Percentiles rank a stretch among this genome's conserved stretches.
These are phyloP conservation scores for Tineola bisselliella DNA, from an alignment of 2,888 invertebrate genomes.

Conservation along the genomic window DNA sequence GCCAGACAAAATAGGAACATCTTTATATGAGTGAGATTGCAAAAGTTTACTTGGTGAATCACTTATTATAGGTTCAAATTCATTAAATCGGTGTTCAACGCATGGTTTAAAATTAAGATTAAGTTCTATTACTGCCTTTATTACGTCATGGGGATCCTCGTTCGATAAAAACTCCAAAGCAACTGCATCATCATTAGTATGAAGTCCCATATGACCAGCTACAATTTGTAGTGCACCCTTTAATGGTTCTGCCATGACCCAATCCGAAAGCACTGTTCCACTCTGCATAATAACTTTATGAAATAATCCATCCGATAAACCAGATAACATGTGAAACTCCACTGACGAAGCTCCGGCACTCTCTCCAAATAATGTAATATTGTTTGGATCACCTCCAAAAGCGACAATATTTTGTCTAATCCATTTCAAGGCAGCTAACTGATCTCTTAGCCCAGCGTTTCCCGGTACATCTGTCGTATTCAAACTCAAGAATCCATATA, in stretches of 20 bases:
- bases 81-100: slow-evolving; percentile 31
- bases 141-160: slow-evolving; percentile 23
- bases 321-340: slow-evolving; percentile 33
- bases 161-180: slow-evolving; percentile 27
- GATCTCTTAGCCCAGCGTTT: slow-evolving; percentile 44
- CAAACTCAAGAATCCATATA: slow-evolving; percentile 44
- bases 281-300: slow-evolving; percentile 34
- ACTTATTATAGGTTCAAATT: slow-evolving; percentile 29
- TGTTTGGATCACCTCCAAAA: slow-evolving; percentile 36
- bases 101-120: slow-evolving; percentile 30
- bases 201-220: slow-evolving; percentile 27
- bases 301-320: slow-evolving; percentile 26
- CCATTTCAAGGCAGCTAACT: slow-evolving; percentile 35
- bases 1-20: slow-evolving; percentile 33
- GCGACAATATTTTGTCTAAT: slow-evolving; percentile 34
- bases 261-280: slow-evolving; percentile 26
- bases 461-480: slow-evolving; percentile 33
- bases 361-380: slow-evolving; percentile 34
- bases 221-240: slow-evolving; percentile 26
- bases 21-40: slow-evolving; percentile 15
- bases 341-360: slow-evolving; percentile 36
- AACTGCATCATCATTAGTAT: slow-evolving; percentile 21
- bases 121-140: slow-evolving; percentile 23
- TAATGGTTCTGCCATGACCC: slow-evolving; percentile 25
- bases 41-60: slow-evolving; percentile 23